Evolutionary conservation across 2,113 vertebrate species (phyloP), one percentile per base, ranked within the genome.

Genomic region (Saguinus imperator): DNA sequence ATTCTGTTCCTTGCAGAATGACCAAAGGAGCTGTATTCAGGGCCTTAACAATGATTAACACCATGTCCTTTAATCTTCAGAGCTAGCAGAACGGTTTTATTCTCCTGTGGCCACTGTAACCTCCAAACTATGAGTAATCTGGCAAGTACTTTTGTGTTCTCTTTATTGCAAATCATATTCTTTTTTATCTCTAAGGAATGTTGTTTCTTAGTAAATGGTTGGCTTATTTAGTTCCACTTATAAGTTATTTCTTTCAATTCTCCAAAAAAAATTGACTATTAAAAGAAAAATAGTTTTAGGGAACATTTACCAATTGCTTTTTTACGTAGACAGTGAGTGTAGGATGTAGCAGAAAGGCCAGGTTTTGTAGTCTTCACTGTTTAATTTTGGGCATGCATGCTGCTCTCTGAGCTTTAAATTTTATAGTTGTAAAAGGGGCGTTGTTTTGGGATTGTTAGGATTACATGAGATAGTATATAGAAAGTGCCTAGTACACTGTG

Each of bases 91-190:
- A 35, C 8, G 61, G 88, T 79, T 88, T 79, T 32, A 25, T 92
- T 88, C 40, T 89, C 45, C 32, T 89, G 37, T 73, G 40, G 35
- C 48, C 20, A 21, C 50, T 77, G 50, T 55, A n/a, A 40, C 52
- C 82, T 94, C 43, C 94, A 35, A 88, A 57, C 93, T 75, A 66
- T 91, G 77, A 95, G 3, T 96, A 90, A 82, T 64, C 40, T 79
- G 70, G n/a, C 73, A 81, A 68, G 66, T 57, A 43, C 64, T 80
- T 96, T 66, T 91, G n/a, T 95, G 57, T 93, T 94, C 25, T 91
- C 27, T 50, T 91, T 80, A 57, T 43, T 76, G 29, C 20, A 95
- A 92, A 85, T 77, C 37, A 45, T 66, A 75, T 68, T 76, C 40
- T 76, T 86, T 87, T 84, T 55, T 50, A 8, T 87, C 25, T 83